Evolutionary conservation across 2,888 invertebrate species (phyloP).

Genomic region (Mechanitis messenoides): DNA sequence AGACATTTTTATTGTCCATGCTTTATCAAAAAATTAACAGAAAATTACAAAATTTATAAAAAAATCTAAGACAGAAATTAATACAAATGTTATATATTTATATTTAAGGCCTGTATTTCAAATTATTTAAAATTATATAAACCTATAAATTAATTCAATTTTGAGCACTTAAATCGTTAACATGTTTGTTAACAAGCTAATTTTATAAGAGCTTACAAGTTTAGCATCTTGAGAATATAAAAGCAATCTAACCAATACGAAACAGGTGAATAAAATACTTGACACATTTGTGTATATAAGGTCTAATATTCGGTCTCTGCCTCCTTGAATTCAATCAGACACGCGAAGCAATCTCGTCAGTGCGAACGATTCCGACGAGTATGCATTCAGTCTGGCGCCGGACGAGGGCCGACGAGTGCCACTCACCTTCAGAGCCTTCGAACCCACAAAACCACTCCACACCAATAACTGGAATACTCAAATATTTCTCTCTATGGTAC

Average conservation of each 20-base stretch:
- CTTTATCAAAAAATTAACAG: too few relatives aligned
- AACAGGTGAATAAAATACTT: conserved; percentile 9
- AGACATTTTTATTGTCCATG: too few relatives aligned
- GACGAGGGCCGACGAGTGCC: conserved; percentile 50
- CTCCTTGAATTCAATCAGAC: conserved; percentile 46
- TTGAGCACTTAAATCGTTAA: too few relatives aligned
- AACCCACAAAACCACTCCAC: conserved; percentile 46
- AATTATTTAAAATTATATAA: too few relatives aligned
- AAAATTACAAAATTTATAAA: too few relatives aligned
- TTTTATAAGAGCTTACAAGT: too few relatives aligned
- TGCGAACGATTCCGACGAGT: conserved; percentile 62
- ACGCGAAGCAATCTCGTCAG: conserved; percentile 66
- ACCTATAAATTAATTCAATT: too few relatives aligned
- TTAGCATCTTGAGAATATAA: not conserved
- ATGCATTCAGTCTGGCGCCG: conserved; percentile 60
- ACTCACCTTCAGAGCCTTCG: conserved; percentile 47
- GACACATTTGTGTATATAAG: conserved; percentile 6
- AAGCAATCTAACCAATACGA: not conserved
- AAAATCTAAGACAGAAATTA: too few relatives aligned
- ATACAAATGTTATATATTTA: too few relatives aligned
- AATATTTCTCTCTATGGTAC: conserved; percentile 15
- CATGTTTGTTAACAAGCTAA: too few relatives aligned
- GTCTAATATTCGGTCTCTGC: conserved; percentile 3
- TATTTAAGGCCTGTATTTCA: too few relatives aligned
- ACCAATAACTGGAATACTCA: conserved; percentile 24